These are phyloP conservation scores for Nothura maculosa DNA, from an alignment of 2,797 vertebrate species.

Conservation along the genomic window DNA sequence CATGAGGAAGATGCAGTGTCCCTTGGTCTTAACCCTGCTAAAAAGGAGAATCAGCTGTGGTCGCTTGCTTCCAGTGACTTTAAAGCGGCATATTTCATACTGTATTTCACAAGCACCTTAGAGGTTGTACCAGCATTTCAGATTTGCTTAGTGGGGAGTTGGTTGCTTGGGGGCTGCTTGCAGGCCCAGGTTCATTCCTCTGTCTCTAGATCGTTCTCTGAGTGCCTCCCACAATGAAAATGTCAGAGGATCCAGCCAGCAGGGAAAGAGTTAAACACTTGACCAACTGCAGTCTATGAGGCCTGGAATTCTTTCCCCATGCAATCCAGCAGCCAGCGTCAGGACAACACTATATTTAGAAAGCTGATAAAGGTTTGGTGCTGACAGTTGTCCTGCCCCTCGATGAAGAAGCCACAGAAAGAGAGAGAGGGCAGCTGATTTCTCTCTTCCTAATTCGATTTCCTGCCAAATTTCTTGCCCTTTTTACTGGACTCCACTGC, in stretches of 20 bases:
- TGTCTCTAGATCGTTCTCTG: not conserved
- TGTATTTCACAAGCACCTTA: not conserved
- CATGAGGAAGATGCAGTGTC: not conserved
- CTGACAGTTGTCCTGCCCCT: slow-evolving; percentile 79
- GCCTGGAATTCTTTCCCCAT: slow-evolving; percentile 72
- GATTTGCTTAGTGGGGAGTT: not conserved
- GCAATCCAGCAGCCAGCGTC: slow-evolving; percentile 67
- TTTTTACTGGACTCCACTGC: not conserved
- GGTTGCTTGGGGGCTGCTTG: not conserved
- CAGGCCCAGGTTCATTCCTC: not conserved
- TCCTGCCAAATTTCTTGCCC: not conserved
- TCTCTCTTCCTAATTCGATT: not conserved
- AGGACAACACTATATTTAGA: slow-evolving; percentile 84
- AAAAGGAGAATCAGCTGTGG: not conserved
- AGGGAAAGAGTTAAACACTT: slow-evolving; percentile 74
- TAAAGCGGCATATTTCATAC: not conserved
- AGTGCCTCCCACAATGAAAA: not conserved
- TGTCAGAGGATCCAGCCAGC: not conserved
- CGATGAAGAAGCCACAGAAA: slow-evolving; percentile 36
- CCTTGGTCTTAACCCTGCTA: not conserved
- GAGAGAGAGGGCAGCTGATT: not conserved
- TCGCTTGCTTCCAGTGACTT: not conserved
- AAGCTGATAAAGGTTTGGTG: slow-evolving; percentile 77
- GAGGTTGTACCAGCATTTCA: not conserved
- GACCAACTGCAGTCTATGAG: slow-evolving; percentile 43